Conservation (phyloP, 2,888 invertebrate genomes). For the Melolontha melolontha region DNA sequence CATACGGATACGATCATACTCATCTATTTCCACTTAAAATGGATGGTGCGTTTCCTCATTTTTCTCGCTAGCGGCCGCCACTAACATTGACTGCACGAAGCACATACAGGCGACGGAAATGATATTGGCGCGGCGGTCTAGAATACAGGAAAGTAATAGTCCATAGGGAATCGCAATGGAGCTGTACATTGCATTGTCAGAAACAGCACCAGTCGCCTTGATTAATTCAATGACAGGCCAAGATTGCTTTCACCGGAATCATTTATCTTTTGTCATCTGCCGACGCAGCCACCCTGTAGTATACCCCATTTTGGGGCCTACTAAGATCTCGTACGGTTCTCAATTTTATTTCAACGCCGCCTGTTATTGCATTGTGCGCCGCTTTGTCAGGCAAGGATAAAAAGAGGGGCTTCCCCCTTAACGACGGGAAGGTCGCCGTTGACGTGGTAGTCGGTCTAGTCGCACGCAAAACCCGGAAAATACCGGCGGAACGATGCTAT, state of each 20-base stretch:
- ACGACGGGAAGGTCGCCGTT: too few relatives aligned
- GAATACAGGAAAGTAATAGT: constrained; percentile 40
- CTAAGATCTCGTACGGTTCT: too few relatives aligned
- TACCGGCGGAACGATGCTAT: not conserved
- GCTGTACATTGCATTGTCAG: constrained; percentile 57
- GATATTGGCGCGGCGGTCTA: not conserved
- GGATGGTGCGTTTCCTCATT: constrained; percentile 45
- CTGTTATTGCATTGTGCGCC: constrained; percentile 3
- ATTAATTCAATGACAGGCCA: constrained; percentile 60
- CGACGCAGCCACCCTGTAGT: constrained; percentile 8
- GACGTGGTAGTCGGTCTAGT: not conserved
- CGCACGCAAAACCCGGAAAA: constrained; percentile 7
- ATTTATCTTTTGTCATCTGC: constrained; percentile 54
- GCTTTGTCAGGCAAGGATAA: not conserved
- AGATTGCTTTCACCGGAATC: constrained; percentile 57
- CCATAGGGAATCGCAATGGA: constrained; percentile 51
- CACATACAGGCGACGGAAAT: constrained; percentile 9
- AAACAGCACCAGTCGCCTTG: constrained; percentile 54
- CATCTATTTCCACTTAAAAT: constrained; percentile 52
- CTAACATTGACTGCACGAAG: constrained; percentile 20
- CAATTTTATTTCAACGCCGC: not conserved
- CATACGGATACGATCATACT: not conserved
- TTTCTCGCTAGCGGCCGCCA: constrained; percentile 32
- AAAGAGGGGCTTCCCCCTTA: not conserved
- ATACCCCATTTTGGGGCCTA: not conserved